Conservation (phyloP, 2,888 invertebrate genomes). For the Troides helena region DNA sequence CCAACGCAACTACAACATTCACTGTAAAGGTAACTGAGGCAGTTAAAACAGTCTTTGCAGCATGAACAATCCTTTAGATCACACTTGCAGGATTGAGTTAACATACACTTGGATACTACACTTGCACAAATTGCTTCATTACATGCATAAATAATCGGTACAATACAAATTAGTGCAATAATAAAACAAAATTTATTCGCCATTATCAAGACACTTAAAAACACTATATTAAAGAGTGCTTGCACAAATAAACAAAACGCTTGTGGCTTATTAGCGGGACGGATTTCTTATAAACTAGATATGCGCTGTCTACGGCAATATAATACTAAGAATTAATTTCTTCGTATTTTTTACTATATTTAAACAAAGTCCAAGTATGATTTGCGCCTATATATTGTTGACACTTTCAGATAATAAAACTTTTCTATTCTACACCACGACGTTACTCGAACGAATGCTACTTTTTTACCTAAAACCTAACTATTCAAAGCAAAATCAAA, state of each 20-base stretch:
- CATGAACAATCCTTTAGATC: conserved; percentile 96
- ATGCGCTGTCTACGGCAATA: background rate
- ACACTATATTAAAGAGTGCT: background rate
- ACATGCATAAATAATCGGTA: conserved; percentile 81
- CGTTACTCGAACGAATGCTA: background rate
- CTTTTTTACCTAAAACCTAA: background rate
- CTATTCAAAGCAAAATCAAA: background rate
- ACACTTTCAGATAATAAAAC: background rate
- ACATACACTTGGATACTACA: conserved; percentile 97
- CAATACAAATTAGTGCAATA: conserved; percentile 56
- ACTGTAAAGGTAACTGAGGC: conserved; percentile 92
- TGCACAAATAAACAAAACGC: background rate
- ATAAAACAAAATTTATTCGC: conserved; percentile 59
- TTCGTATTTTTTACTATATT: background rate
- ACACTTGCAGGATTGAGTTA: conserved; percentile 97
- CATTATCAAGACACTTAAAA: conserved; percentile 45
- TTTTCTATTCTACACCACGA: background rate
- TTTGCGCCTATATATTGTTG: background rate
- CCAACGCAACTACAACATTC: conserved; percentile 99
- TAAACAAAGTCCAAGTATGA: background rate
- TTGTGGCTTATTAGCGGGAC: background rate
- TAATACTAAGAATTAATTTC: background rate
- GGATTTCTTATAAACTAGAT: background rate
- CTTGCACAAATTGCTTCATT: conserved; percentile 98
- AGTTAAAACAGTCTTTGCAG: conserved; percentile 95